phyloP scores from a whole-genome alignment of 2,113 vertebrate species.

The Passer montanus region DNA sequence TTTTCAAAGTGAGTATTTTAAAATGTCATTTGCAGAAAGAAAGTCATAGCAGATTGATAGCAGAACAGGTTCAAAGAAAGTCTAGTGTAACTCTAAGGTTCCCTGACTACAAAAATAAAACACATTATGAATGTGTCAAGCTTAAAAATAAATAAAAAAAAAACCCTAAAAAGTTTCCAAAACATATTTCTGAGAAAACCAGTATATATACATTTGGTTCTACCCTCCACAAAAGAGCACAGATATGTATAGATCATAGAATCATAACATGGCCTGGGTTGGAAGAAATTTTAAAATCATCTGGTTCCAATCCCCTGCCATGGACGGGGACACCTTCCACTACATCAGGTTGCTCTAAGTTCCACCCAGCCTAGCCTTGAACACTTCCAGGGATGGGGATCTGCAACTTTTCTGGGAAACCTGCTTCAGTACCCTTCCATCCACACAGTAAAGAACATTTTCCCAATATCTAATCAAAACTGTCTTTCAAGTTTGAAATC shows the following conservation, averaged over 20 bases:
- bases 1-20: not conserved
- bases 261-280: not conserved
- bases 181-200: not conserved
- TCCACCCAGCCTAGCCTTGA: not conserved
- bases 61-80: not conserved
- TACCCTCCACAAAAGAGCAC: not conserved
- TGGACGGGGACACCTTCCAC: not conserved
- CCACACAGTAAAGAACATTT: not conserved
- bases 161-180: not conserved
- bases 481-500: not conserved
- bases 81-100: not conserved
- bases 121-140: not conserved
- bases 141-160: not conserved
- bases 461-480: not conserved
- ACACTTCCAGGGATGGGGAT: not conserved
- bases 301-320: not conserved
- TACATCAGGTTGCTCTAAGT: not conserved
- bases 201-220: not conserved
- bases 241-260: not conserved
- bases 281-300: not conserved
- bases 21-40: not conserved
- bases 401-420: not conserved
- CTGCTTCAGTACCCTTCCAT: not conserved
- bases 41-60: not conserved
- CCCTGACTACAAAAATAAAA: not conserved